Evolutionary conservation across 1,140 invertebrate species (phyloP), one percentile per base, ranked within the genome.

Genomic region (Wasmannia auropunctata): DNA sequence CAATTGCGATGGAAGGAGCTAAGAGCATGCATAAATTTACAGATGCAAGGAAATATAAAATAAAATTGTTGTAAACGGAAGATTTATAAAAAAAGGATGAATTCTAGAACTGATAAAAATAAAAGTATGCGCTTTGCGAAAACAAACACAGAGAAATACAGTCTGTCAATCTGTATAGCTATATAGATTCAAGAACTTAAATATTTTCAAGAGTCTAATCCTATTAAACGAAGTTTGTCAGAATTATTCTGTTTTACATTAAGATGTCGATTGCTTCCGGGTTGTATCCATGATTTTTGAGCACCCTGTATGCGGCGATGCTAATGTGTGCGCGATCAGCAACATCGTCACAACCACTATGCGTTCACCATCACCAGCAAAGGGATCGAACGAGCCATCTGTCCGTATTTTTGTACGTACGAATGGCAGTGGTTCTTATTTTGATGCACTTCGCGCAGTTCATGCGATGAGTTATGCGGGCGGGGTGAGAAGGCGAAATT

Each of bases 341-440:
- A 76, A 43, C 58, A 88, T 86, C 49, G 87, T 84, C 51, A 85
- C 81, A 40, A 70, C 54, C 19, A 86, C 54, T 43, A 86, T 70
- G 49, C 60, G 37, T 65, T 69, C 79, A 88, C 51, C 34, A 90
- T 76, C 85, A 88, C 86, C 51, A 85, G 67, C n/a, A 46, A 80
- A 70, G 60, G 58, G 85, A 81, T 72, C 65, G 77, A 90, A 85
- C 79, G 70, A 84, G 88, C 91, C 91, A 92, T 92, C 91, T 92
- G 91, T 92, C 89, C 88, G 81, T 90, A 90, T 88, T 90, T 91
- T 80, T 84, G 86, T 72, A 74, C 62, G 46, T 88, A 89, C 89
- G 79, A 92, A 86, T 90, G 60, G 77, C 91, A 93, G 92, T 93
- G 92, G 93, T 94, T 93, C 93, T 93, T 94, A 92, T 88, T 92